Evolutionary conservation across 2,888 invertebrate species (phyloP).

Genomic region (Lithophane ornitopus): DNA sequence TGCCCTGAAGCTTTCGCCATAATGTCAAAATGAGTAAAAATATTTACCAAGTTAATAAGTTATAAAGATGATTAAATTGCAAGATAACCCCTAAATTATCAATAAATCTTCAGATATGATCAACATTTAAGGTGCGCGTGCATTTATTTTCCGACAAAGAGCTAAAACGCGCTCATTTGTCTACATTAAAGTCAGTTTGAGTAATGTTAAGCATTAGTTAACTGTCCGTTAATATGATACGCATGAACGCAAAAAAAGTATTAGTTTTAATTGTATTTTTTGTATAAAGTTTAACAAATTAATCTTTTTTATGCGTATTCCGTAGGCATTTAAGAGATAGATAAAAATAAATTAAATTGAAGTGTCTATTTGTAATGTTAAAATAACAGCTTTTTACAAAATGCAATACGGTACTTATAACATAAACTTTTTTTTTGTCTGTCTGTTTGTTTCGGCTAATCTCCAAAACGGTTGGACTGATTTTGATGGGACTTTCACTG

Average conservation of each 20-base stretch:
- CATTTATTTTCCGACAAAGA: slow-evolving; percentile 11
- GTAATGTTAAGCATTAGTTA: slow-evolving; percentile 70
- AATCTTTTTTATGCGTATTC: slow-evolving; percentile 13
- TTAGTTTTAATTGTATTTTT: slow-evolving; percentile 53
- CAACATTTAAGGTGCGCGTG: slow-evolving; percentile 10
- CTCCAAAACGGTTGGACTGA: too few species aligned
- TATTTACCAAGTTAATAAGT: not conserved
- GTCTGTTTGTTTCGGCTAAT: too few species aligned
- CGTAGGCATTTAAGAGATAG: not conserved
- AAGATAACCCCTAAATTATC: slow-evolving; percentile 12
- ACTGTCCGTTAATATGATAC: slow-evolving; percentile 44
- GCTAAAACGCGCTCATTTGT: slow-evolving; percentile 44
- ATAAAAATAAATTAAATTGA: too few species aligned
- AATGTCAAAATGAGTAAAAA: not conserved
- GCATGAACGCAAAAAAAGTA: slow-evolving; percentile 28
- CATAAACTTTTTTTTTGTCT: too few species aligned
- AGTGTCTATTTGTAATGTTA: too few species aligned
- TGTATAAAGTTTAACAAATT: slow-evolving; percentile 29
- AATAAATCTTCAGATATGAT: slow-evolving; percentile 26
- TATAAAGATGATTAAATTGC: not conserved
- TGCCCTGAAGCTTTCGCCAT: too few species aligned
- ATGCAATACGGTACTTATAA: too few species aligned
- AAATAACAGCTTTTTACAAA: too few species aligned
- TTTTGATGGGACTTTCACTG: too few species aligned
- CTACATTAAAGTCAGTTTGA: slow-evolving; percentile 69